Base-by-base conservation (phyloP, 2,888 invertebrate genomes). In the Parnassius mnemosyne region DNA sequence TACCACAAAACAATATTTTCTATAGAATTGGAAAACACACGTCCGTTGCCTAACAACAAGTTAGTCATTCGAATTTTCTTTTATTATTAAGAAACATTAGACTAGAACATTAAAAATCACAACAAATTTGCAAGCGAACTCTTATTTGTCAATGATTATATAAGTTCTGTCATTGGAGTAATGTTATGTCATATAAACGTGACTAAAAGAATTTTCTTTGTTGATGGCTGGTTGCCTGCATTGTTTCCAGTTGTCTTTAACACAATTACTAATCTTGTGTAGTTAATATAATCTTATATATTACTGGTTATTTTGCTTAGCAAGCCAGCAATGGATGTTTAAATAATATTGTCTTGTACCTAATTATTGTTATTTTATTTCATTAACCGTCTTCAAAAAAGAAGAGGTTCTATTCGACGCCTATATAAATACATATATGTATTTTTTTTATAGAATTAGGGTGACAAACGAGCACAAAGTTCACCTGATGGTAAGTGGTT, bases 1-100 rank as follows among this genome's bases (percentile, higher is more conserved):
- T 78, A 69, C 54, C 13, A 44, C 49, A 52, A 49, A 59, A 65
- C 60, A 60, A 57, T 10, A 20, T 43, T 53, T 47, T 57, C 3
- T 52, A 61, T 52, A 47, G 43, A 55, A 55, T 34, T 3, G 34
- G 41, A 50, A 44, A 60, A 11, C 16, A 53, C 43, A 11, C 47
- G 46, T 59, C 46, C 13, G 5, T 34, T 55, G 44, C 20, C 34
- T 56, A 12, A 12, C 56, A 9, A 57, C 34, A 20, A 56, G 9
- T 49, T 12, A 13, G 13, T 49, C 65, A 63, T 62, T 49, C 34
- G 49, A 58, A 50, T 61, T 42, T 46, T 43, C 10, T 56, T 9
- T 60, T 43, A 51, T 50, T 54, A 34, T 16, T 53, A 34, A 34
- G 7, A 34, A 34, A 34, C 34, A 34, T 34, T 34, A 34, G n/a